A percentile compares a stretch with the other conserved stretches of the same genome.
phyloP scores from a whole-genome alignment of 2,113 vertebrate species.

The Dicrurus megarhynchus region DNA sequence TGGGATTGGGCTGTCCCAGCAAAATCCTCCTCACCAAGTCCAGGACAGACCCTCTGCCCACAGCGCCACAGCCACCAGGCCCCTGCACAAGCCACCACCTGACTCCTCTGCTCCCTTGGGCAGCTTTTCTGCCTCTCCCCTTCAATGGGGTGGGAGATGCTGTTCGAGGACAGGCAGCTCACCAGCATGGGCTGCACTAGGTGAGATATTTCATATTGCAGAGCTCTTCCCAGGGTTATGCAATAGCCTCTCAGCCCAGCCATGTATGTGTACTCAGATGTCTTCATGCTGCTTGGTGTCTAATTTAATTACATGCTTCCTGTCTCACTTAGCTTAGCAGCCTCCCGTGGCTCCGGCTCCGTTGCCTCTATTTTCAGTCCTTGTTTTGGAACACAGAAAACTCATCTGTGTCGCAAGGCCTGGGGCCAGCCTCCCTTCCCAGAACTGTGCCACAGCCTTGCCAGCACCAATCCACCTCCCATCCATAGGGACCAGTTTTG shows the following conservation, averaged over 20 bases:
- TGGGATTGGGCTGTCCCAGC: neutral
- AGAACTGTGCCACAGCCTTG: neutral
- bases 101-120: neutral
- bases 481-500: rapidly evolving
- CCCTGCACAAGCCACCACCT: neutral
- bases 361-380: slow-evolving; percentile 20
- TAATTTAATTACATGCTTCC: slow-evolving; percentile 54
- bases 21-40: neutral
- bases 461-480: neutral
- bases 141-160: rapidly evolving
- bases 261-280: neutral
- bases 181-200: rapidly evolving
- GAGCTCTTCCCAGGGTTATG: neutral
- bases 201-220: neutral
- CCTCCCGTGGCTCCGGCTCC: neutral
- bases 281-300: neutral
- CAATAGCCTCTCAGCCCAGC: neutral
- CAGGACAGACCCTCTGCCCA: rapidly evolving
- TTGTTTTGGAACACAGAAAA: slow-evolving; percentile 50
- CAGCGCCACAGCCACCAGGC: neutral
- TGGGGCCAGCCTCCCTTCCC: neutral
- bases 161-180: neutral
- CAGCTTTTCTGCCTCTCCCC: neutral
- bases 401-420: neutral
- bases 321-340: slow-evolving; percentile 39